Conservation (phyloP, 2,888 invertebrate genomes). For the Lithophane leautieri region DNA sequence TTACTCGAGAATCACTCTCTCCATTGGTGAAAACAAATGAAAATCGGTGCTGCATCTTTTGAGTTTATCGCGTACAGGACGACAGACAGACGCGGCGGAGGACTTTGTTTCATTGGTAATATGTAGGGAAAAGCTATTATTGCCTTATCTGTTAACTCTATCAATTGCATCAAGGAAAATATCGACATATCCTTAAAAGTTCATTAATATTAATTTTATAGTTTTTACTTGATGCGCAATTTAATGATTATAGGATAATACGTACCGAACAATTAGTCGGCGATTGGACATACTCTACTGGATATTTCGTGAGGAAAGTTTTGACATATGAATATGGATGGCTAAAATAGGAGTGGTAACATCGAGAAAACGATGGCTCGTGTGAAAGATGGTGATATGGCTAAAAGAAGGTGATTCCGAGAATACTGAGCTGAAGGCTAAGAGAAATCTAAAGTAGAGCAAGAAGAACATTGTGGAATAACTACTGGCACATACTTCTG, state of each 20-base stretch:
- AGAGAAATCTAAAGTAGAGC: neutral
- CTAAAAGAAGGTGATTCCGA: neutral
- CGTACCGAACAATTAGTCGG: neutral
- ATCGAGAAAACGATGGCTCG: neutral
- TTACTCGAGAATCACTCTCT: too few species aligned
- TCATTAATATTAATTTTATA: constrained; percentile 15
- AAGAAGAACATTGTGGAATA: neutral
- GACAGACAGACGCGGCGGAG: too few species aligned
- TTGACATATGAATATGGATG: neutral
- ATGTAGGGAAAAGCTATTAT: neutral
- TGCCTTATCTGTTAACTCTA: neutral
- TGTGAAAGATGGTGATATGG: neutral
- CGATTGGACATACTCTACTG: neutral
- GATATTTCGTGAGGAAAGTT: neutral
- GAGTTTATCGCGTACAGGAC: too few species aligned
- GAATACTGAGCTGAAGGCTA: neutral
- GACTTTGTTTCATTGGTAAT: too few species aligned
- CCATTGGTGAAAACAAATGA: too few species aligned
- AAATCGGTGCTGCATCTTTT: too few species aligned
- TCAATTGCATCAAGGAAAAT: constrained; percentile 20
- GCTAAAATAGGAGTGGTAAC: neutral
- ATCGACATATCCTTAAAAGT: constrained; percentile 5
- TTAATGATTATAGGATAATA: neutral
- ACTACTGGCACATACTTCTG: neutral
- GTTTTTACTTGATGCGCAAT: neutral